phyloP scores from a whole-genome alignment of 2,888 invertebrate species.

The Aradus depressus region DNA sequence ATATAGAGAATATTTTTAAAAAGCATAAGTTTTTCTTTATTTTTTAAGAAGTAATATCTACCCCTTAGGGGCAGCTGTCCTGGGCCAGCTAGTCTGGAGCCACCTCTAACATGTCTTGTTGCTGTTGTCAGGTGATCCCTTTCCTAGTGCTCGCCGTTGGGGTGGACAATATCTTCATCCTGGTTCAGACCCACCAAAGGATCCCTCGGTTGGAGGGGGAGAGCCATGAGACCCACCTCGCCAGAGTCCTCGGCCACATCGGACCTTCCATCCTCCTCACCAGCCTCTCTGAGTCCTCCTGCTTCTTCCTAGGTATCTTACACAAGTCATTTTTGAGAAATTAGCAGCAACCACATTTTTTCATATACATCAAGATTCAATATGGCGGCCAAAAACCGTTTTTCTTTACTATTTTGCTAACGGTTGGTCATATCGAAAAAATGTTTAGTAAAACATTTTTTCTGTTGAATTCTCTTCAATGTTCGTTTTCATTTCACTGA shows the following conservation, averaged over 20 bases:
- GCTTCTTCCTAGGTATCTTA: constrained; percentile 73
- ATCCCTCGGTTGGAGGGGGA: constrained; percentile 67
- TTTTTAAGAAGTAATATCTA: too few relatives aligned
- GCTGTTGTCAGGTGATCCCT: constrained; percentile 59
- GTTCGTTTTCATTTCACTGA: too few relatives aligned
- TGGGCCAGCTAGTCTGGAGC: background rate
- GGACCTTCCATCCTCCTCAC: constrained; percentile 96
- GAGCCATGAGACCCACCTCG: constrained; percentile 75
- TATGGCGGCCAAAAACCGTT: too few relatives aligned
- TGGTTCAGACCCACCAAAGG: constrained; percentile 88
- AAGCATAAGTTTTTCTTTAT: too few relatives aligned
- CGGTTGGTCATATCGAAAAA: too few relatives aligned
- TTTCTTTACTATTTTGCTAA: too few relatives aligned
- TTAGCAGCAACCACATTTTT: too few relatives aligned
- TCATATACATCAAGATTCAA: too few relatives aligned
- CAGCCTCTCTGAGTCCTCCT: constrained; percentile 85
- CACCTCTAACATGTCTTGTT: background rate
- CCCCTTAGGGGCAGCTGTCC: too few relatives aligned
- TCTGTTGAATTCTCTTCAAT: too few relatives aligned
- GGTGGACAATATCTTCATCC: constrained; percentile 97
- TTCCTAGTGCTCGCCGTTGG: constrained; percentile 97
- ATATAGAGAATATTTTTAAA: too few relatives aligned
- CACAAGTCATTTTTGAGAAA: background rate
- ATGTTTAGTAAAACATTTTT: too few relatives aligned
- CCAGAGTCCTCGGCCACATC: constrained; percentile 80